Conservation (phyloP, 2,113 vertebrate genomes). For the Chlamydotis undulata region DNA sequence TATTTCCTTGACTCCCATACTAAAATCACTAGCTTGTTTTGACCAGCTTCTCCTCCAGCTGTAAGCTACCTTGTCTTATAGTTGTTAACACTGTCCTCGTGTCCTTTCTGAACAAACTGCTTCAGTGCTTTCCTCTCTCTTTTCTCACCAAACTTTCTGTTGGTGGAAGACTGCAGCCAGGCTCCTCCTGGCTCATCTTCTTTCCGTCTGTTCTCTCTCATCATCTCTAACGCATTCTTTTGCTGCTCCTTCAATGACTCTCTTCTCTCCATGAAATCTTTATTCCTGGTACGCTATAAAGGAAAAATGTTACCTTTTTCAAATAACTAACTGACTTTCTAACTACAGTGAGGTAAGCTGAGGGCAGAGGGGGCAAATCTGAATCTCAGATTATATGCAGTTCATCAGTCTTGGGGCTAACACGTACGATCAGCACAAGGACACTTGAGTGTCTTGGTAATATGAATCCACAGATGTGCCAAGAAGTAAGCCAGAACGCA, state of each 20-base stretch:
- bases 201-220: neutral
- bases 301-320: neutral
- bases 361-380: neutral
- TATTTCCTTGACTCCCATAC: neutral
- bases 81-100: neutral
- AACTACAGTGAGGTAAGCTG: neutral
- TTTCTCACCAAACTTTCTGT: neutral
- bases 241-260: neutral
- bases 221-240: neutral
- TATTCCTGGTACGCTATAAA: neutral
- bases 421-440: neutral
- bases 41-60: neutral
- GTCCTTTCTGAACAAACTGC: neutral
- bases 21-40: neutral
- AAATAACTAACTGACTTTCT: neutral
- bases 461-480: neutral
- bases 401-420: neutral
- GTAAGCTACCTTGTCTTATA: neutral
- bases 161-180: conserved; percentile 1
- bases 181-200: neutral
- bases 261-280: neutral
- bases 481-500: neutral
- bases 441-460: neutral
- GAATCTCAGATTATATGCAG: neutral
- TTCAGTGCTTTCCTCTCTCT: neutral